Base-by-base conservation (phyloP, 2,113 vertebrate genomes). In the Abramis brama region DNA sequence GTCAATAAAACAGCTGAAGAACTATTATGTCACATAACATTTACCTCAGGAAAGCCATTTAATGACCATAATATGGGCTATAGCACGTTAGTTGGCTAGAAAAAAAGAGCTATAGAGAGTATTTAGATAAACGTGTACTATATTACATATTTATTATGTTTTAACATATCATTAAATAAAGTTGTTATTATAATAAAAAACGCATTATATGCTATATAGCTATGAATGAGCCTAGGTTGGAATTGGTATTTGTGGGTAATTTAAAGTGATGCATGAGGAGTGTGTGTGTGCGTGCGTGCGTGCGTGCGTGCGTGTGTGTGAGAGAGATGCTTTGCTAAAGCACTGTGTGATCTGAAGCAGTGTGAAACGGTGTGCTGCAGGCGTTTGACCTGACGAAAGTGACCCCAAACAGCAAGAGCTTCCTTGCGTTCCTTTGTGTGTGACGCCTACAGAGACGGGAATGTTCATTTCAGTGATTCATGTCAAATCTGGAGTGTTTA, bases 341-440 rank as follows among this genome's bases (percentile, higher is more conserved):
- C n/a, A 52, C 13, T 30, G 47, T 76, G 43, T 76, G 74, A 19
- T 52, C 3, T 76, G 47, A 52, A 52, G 25, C 74, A 9, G 13
- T 77, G 25, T 47, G 23, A 47, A 6, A 74, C 1, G 5, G 7
- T 74, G 47, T 77, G n/a, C 74, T 33, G 45, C 25, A 55, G 74
- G 25, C 74, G 8, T 21, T 77, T 77, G 74, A 77, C 47, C 68
- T 1, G n/a, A 33, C 9, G 45, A 25, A 77, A 77, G 47, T 77
- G 74, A 77, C 47, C 74, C 47, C 45, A 9, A 77, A 47, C 43
- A 30, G 74, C 47, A 47, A 47, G 71, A 47, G 23, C 71, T 74
- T 74, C 71, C 71, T 74, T 47, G 39, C 23, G n/a, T 74, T 74
- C 39, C 71, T 23, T 47, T 25, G 21, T 2, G 36, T 43, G 21